Conservation (phyloP, 2,113 vertebrate species). For the Pleuronectes platessa region DNA sequence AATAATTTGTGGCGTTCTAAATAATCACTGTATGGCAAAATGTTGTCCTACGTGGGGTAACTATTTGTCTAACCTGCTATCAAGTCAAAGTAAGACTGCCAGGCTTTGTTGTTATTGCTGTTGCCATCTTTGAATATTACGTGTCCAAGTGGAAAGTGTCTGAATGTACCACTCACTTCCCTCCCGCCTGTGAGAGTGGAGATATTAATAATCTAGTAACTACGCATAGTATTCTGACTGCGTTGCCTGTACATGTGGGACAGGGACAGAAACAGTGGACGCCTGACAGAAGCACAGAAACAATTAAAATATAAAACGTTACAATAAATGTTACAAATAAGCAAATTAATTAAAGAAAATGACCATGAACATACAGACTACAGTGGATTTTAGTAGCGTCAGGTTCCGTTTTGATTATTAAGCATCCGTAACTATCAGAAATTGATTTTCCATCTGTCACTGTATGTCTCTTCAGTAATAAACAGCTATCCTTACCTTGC, state of each 20-base stretch:
- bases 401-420: background rate
- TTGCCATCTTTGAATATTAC: constrained; percentile 54
- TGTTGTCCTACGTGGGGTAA: background rate
- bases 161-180: constrained; percentile 57
- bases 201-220: constrained; percentile 82
- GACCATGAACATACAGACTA: background rate
- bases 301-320: background rate
- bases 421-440: background rate
- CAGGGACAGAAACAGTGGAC: background rate
- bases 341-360: background rate
- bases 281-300: background rate
- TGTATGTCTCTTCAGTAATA: background rate
- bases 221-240: constrained; percentile 67
- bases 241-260: background rate
- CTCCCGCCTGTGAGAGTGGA: constrained; percentile 65
- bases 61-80: background rate
- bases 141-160: constrained; percentile 46
- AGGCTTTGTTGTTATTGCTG: constrained; percentile 36
- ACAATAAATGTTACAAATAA: background rate
- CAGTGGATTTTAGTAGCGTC: background rate
- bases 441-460: background rate
- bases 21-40: background rate
- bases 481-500: constrained; percentile 58
- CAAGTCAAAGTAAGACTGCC: constrained; percentile 8
- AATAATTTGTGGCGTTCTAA: background rate